phyloP scores from a whole-genome alignment of 2,113 vertebrate genomes.

The Lontra canadensis region DNA sequence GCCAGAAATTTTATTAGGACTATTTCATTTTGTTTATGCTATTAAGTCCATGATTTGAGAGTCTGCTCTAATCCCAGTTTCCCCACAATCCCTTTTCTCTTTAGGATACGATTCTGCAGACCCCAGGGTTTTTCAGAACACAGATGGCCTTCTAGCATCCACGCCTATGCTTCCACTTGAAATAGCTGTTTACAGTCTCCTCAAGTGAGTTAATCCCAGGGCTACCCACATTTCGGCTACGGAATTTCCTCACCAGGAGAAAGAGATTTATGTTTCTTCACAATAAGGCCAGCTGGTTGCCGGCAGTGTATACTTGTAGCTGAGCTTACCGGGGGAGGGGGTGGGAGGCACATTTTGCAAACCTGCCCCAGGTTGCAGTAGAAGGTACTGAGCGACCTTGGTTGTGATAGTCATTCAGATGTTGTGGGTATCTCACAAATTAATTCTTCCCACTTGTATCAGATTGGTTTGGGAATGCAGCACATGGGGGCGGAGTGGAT shows the following conservation, averaged over 20 bases:
- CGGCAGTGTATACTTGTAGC: accelerated
- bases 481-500: neutral
- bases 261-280: neutral
- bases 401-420: neutral
- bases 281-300: neutral
- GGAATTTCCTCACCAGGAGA: neutral
- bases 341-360: neutral
- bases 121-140: neutral
- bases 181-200: neutral
- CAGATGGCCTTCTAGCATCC: neutral
- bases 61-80: neutral
- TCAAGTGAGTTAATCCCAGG: neutral
- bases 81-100: neutral
- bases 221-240: neutral
- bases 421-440: neutral
- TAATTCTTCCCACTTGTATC: neutral
- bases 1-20: neutral
- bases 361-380: neutral
- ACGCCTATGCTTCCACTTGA: neutral
- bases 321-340: accelerated
- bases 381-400: accelerated
- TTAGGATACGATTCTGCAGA: neutral
- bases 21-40: neutral
- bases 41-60: neutral
- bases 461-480: neutral